phyloP scores from a whole-genome alignment of 2,113 vertebrate species.

The Cathartes aura region DNA sequence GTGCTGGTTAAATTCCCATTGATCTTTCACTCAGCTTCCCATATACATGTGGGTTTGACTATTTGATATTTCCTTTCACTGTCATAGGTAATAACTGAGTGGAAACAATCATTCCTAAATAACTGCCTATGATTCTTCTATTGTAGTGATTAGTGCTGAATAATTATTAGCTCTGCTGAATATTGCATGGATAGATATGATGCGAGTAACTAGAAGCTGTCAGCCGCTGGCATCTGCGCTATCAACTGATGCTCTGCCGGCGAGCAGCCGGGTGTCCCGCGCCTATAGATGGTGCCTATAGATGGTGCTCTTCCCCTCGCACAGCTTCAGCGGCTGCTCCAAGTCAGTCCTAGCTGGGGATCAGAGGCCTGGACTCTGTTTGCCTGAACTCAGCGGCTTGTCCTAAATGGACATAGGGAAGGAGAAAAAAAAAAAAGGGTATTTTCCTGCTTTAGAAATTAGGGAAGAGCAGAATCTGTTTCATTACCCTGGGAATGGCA shows the following conservation, averaged over 20 bases:
- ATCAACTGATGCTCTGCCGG: background rate
- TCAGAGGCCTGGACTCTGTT: background rate
- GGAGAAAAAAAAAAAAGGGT: rapidly evolving
- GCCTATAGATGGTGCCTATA: conserved; percentile 24
- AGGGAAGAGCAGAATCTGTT: background rate
- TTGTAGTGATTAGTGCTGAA: conserved; percentile 73
- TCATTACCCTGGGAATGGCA: background rate
- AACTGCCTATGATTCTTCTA: conserved; percentile 63
- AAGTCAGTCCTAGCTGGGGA: background rate
- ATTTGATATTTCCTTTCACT: conserved; percentile 66
- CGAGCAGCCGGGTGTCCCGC: background rate
- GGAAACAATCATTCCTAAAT: conserved; percentile 75
- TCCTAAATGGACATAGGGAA: background rate
- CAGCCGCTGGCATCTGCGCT: background rate
- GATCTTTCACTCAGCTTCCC: conserved; percentile 63
- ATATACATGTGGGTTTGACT: conserved; percentile 33
- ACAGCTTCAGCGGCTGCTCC: background rate
- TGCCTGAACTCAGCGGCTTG: background rate
- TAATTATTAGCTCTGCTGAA: conserved; percentile 66
- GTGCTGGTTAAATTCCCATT: conserved; percentile 60
- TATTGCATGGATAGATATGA: background rate
- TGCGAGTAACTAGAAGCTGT: background rate
- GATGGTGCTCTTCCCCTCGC: conserved; percentile 50
- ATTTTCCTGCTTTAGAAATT: background rate
- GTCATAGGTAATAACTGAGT: conserved; percentile 68